Conservation (phyloP, 2,797 vertebrate genomes). For the Gobionotothen gibberifrons region DNA sequence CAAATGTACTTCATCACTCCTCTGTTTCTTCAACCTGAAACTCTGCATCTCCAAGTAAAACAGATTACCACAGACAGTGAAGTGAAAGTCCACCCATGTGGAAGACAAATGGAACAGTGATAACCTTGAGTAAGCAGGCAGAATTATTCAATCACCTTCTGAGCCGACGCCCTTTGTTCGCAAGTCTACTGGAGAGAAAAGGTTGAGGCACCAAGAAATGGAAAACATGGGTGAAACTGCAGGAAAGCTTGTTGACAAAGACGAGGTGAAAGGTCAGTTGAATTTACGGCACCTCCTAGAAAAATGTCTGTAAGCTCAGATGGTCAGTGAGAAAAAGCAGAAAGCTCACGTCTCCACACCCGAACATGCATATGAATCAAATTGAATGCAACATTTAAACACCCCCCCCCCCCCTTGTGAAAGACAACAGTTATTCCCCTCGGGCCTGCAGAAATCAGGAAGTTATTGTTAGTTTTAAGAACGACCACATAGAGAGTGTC, state of each 20-base stretch:
- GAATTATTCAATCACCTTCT: neutral
- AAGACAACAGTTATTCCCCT: constrained; percentile 20
- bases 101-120: neutral
- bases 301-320: neutral
- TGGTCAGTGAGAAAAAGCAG: constrained; percentile 13
- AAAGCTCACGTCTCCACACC: neutral
- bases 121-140: neutral
- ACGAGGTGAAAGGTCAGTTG: constrained; percentile 14
- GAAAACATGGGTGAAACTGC: neutral
- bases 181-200: neutral
- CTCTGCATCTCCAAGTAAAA: neutral
- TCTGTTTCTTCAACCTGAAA: neutral
- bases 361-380: constrained; percentile 3
- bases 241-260: neutral
- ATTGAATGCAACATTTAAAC: constrained; percentile 14
- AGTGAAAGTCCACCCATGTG: neutral
- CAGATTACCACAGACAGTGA: neutral
- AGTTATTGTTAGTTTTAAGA: constrained; percentile 75
- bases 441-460: constrained; percentile 40
- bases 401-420: neutral
- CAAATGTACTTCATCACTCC: no score
- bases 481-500: constrained; percentile 76
- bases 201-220: neutral
- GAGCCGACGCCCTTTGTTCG: neutral
- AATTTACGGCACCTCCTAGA: neutral